phyloP scores from a whole-genome alignment of 2,888 invertebrate genomes.

The Euplagia quadripunctaria region DNA sequence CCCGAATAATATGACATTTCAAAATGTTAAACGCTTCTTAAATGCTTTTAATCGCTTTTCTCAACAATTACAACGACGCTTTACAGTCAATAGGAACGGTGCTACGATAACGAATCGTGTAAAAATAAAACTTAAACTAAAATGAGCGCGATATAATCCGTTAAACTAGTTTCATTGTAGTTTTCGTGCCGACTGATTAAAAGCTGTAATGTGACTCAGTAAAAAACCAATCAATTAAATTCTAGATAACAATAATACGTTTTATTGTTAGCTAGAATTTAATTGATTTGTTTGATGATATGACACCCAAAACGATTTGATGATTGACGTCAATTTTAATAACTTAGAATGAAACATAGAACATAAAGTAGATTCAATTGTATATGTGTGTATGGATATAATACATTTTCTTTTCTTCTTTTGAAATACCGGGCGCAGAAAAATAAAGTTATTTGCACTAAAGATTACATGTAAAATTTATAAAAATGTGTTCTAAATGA shows the following conservation, averaged over 20 bases:
- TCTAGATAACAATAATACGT: slow-evolving; percentile 7
- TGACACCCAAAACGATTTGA: slow-evolving; percentile 8
- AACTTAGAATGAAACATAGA: not conserved
- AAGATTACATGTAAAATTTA: no score
- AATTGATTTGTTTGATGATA: not conserved
- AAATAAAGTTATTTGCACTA: no score
- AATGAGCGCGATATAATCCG: slow-evolving; percentile 23
- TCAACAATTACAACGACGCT: slow-evolving; percentile 9
- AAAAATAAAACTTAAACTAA: slow-evolving; percentile 22
- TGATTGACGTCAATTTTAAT: slow-evolving; percentile 1
- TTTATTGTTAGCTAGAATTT: not conserved
- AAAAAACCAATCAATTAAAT: slow-evolving; percentile 22
- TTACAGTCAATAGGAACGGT: slow-evolving; percentile 9
- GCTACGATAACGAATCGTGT: slow-evolving; percentile 19
- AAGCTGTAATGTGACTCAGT: slow-evolving; percentile 8
- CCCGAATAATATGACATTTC: not conserved
- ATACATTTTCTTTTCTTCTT: no score
- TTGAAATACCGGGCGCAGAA: no score
- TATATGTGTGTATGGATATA: no score
- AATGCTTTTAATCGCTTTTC: slow-evolving; percentile 11
- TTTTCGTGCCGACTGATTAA: slow-evolving; percentile 10
- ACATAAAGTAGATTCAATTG: not conserved
- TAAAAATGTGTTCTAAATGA: no score
- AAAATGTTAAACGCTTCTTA: slow-evolving; percentile 23
- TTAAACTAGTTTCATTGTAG: slow-evolving; percentile 29